A percentile compares a stretch with the other conserved stretches of the same genome.
Conservation (phyloP, 2,113 vertebrate species). For the Panthera leo region DNA sequence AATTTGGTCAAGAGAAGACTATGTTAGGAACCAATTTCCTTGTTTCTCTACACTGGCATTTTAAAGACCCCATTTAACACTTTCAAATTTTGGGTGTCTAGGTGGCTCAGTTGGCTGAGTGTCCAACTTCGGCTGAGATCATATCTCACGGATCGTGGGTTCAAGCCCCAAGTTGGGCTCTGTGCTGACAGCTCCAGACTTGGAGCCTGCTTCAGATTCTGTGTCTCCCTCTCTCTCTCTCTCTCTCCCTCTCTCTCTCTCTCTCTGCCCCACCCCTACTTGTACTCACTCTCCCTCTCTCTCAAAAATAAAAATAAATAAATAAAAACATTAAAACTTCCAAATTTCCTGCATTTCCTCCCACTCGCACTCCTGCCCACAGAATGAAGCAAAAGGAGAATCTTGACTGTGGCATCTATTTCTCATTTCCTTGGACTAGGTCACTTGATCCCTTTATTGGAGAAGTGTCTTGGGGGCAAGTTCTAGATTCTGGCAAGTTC, state of each 20-base stretch:
- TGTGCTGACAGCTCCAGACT: too few species aligned
- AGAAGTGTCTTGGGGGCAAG: not conserved
- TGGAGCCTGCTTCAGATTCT: too few species aligned
- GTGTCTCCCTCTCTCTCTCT: too few species aligned
- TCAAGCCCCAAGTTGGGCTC: too few species aligned
- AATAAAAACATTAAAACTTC: not conserved
- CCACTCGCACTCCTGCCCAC: not conserved
- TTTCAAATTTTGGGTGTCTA: not conserved
- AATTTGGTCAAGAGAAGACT: not conserved
- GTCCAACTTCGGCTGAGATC: too few species aligned
- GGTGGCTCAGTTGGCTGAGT: too few species aligned
- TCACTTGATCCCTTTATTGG: not conserved
- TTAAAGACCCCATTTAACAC: not conserved
- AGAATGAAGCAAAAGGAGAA: not conserved
- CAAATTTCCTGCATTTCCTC: not conserved
- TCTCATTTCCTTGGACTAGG: not conserved
- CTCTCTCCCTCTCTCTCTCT: too few species aligned
- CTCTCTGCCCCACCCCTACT: too few species aligned
- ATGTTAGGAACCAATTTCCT: not conserved
- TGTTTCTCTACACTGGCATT: not conserved
- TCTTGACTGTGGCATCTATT: not conserved
- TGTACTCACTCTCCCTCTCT: too few species aligned
- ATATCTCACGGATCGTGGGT: too few species aligned
- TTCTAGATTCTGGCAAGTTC: not conserved
- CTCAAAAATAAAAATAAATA: too few species aligned